Evolutionary conservation across 2,888 invertebrate species (phyloP).

Genomic region (Mythimna lalbum): DNA sequence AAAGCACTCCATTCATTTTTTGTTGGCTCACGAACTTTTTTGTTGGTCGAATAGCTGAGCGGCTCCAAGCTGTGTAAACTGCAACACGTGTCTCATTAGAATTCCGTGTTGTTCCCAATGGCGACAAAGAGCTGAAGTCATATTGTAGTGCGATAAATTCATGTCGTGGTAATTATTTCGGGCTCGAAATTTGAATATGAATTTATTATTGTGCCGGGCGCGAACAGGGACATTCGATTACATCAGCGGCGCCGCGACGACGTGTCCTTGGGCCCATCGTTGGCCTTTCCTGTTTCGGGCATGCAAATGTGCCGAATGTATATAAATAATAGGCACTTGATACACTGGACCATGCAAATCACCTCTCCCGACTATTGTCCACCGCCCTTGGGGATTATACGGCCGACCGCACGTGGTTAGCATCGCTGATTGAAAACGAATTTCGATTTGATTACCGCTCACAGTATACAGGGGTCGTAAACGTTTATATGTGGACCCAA

Average conservation of each 20-base stretch:
- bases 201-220: constrained; percentile 76
- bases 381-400: constrained; percentile 86
- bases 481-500: constrained; percentile 66
- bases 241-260: constrained; percentile 82
- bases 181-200: constrained; percentile 83
- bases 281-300: constrained; percentile 79
- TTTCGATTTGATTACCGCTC: constrained; percentile 79
- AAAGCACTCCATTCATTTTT: constrained; percentile 73
- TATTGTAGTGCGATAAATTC: constrained; percentile 77
- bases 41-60: constrained; percentile 64
- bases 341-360: constrained; percentile 83
- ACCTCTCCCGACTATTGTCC: constrained; percentile 86
- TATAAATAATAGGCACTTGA: constrained; percentile 76
- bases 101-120: constrained; percentile 66
- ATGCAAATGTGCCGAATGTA: constrained; percentile 87
- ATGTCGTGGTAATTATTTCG: constrained; percentile 79
- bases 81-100: constrained; percentile 81
- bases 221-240: constrained; percentile 79
- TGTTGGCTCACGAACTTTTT: constrained; percentile 68
- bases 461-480: constrained; percentile 73
- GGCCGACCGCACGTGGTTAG: constrained; percentile 80
- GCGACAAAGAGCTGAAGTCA: constrained; percentile 73
- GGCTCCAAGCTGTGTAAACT: constrained; percentile 78
- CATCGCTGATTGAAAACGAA: constrained; percentile 82
- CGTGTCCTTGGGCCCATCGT: constrained; percentile 75